Conservation (phyloP, 2,113 vertebrate genomes). For the Nanorana parkeri region DNA sequence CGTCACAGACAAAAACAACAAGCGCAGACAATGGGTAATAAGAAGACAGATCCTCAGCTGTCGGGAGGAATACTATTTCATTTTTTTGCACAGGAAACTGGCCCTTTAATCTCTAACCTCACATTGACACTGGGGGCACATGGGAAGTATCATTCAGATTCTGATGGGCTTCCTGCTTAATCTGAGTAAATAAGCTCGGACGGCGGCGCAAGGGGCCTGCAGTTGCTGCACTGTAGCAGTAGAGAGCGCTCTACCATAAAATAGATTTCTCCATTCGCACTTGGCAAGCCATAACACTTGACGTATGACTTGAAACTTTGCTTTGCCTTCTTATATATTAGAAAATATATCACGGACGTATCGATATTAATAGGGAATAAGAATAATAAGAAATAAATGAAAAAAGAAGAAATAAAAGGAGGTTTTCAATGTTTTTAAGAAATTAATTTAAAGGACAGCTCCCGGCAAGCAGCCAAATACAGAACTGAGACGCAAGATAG, state of each 20-base stretch:
- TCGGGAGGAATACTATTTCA: slow-evolving; percentile 23
- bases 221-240: slow-evolving; percentile 33
- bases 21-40: slow-evolving; percentile 4
- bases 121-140: slow-evolving; percentile 21
- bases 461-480: no score
- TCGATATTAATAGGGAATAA: no score
- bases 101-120: slow-evolving; percentile 37
- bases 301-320: no score
- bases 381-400: no score
- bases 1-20: slow-evolving; percentile 24
- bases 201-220: neutral
- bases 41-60: slow-evolving; percentile 6
- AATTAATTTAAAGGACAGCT: no score
- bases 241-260: slow-evolving; percentile 47
- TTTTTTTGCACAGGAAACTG: slow-evolving; percentile 36
- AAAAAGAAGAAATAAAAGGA: no score
- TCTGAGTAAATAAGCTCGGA: slow-evolving; percentile 31
- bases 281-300: no score
- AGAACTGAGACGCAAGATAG: no score
- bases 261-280: neutral
- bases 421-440: no score
- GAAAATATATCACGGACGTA: no score
- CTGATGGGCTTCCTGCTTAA: slow-evolving; percentile 31
- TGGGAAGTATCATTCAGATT: slow-evolving; percentile 37
- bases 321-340: no score